phyloP scores from a whole-genome alignment of 2,797 vertebrate species.

The Sphaeramia orbicularis region DNA sequence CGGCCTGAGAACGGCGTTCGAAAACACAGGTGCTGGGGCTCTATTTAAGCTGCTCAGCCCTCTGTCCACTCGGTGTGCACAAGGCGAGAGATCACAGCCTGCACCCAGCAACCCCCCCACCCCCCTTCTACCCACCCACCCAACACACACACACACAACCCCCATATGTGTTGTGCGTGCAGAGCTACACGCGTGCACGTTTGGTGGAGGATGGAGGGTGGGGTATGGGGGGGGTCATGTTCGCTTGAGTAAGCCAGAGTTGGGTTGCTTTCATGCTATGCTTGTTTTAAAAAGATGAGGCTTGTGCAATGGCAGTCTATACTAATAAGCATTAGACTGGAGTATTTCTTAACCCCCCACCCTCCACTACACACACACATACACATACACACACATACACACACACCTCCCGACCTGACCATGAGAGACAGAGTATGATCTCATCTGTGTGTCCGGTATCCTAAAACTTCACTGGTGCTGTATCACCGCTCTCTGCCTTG shows the following conservation, averaged over 20 bases:
- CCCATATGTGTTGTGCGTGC: slow-evolving; percentile 55
- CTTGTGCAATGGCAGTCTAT: slow-evolving; percentile 73
- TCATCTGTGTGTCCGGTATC: slow-evolving; percentile 81
- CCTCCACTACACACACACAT: slow-evolving; percentile 58
- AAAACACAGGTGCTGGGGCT: slow-evolving; percentile 82
- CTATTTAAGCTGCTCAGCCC: slow-evolving; percentile 80
- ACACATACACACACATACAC: slow-evolving; percentile 76
- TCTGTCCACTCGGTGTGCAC: slow-evolving; percentile 82
- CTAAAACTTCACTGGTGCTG: slow-evolving; percentile 87
- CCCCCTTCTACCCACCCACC: slow-evolving; percentile 24
- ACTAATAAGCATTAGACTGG: slow-evolving; percentile 84
- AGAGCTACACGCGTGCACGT: slow-evolving; percentile 30
- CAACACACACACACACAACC: slow-evolving; percentile 29
- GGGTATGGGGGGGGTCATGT: slow-evolving; percentile 26
- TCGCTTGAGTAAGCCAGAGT: slow-evolving; percentile 74
- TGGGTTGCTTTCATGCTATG: slow-evolving; percentile 80
- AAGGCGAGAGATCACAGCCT: slow-evolving; percentile 82
- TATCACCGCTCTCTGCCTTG: slow-evolving; percentile 88
- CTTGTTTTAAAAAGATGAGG: slow-evolving; percentile 82
- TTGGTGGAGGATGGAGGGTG: neutral
- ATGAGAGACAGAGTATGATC: slow-evolving; percentile 83
- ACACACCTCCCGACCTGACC: slow-evolving; percentile 57
- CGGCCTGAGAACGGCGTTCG: slow-evolving; percentile 78
- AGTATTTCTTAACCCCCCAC: slow-evolving; percentile 64
- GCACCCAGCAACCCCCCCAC: slow-evolving; percentile 49